Conservation (phyloP, 2,888 invertebrate species). For the Drosophila macrospina region DNA sequence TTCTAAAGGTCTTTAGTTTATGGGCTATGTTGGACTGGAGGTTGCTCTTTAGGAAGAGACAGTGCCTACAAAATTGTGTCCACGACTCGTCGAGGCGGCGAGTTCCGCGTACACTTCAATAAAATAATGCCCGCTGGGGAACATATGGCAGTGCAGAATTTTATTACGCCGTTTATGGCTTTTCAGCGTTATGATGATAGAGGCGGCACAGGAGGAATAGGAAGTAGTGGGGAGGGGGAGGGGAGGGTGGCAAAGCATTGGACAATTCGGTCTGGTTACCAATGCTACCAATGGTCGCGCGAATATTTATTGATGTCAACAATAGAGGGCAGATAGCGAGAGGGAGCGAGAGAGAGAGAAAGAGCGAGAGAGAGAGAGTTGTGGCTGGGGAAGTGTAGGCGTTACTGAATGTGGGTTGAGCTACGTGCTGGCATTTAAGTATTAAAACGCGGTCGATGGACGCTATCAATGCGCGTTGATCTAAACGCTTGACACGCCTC, state of each 20-base stretch:
- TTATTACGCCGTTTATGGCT: conserved; percentile 81
- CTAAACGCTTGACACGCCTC: conserved; percentile 76
- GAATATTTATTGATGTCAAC: conserved; percentile 81
- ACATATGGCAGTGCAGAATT: conserved; percentile 81
- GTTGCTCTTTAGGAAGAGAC: conserved; percentile 13
- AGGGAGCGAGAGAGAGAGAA: neutral
- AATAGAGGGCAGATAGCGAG: conserved; percentile 15
- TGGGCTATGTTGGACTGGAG: conserved; percentile 41
- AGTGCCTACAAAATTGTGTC: conserved; percentile 73
- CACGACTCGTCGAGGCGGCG: conserved; percentile 23
- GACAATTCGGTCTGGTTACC: conserved; percentile 13
- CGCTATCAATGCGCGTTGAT: conserved; percentile 69
- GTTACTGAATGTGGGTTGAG: conserved; percentile 42
- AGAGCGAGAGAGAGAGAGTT: neutral
- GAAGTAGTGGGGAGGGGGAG: conserved; percentile 1
- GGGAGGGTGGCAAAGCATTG: neutral
- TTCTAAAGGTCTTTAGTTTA: conserved; percentile 80
- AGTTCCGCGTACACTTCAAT: conserved; percentile 59
- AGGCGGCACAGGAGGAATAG: conserved; percentile 12
- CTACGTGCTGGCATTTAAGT: conserved; percentile 71
- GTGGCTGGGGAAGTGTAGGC: conserved; percentile 18
- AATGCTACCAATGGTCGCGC: conserved; percentile 57
- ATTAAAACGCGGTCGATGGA: conserved; percentile 72
- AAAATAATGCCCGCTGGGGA: conserved; percentile 82
- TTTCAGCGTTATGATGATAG: conserved; percentile 74